These are phyloP conservation scores for Sebastes reedi DNA, from an alignment of 2,797 vertebrate genomes.

Conservation along the genomic window DNA sequence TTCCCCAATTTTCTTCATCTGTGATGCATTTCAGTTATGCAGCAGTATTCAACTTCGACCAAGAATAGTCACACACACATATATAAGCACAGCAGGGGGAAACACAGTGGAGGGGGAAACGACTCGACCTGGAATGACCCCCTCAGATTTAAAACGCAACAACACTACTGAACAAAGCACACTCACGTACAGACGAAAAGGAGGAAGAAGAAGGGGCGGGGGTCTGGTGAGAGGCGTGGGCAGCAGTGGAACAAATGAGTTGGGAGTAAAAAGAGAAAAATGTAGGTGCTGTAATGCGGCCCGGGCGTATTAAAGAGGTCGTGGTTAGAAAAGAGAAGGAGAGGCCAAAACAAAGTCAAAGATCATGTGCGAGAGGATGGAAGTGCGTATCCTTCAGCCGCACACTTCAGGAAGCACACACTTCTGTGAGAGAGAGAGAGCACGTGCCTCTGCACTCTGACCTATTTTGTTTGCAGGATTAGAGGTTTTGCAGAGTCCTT, in stretches of 20 bases:
- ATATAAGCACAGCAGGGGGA: not conserved
- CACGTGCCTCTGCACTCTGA: conserved; percentile 28
- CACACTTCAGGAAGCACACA: conserved; percentile 45
- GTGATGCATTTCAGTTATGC: conserved; percentile 46
- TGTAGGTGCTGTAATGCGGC: not conserved
- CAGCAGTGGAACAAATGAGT: conserved; percentile 7
- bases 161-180: conserved; percentile 19
- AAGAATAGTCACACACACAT: conserved; percentile 7
- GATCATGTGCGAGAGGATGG: conserved; percentile 20
- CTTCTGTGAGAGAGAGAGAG: not conserved
- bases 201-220: not conserved
- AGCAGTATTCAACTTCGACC: conserved; percentile 27
- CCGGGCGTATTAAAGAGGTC: conserved; percentile 13
- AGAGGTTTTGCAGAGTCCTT: not conserved
- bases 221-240: not conserved
- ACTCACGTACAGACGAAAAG: not conserved
- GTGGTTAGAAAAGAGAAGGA: conserved; percentile 17
- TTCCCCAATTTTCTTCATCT: conserved; percentile 55
- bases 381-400: conserved; percentile 33
- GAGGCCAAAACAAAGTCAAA: conserved; percentile 44
- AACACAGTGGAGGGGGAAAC: conserved; percentile 18
- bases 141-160: not conserved
- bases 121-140: conserved; percentile 30
- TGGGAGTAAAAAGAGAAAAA: conserved; percentile 1
- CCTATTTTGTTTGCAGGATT: conserved; percentile 28